Evolutionary conservation across 1,140 invertebrate genomes (phyloP), one percentile per base, ranked within the genome.

Genomic region (Drosophila tristis): DNA sequence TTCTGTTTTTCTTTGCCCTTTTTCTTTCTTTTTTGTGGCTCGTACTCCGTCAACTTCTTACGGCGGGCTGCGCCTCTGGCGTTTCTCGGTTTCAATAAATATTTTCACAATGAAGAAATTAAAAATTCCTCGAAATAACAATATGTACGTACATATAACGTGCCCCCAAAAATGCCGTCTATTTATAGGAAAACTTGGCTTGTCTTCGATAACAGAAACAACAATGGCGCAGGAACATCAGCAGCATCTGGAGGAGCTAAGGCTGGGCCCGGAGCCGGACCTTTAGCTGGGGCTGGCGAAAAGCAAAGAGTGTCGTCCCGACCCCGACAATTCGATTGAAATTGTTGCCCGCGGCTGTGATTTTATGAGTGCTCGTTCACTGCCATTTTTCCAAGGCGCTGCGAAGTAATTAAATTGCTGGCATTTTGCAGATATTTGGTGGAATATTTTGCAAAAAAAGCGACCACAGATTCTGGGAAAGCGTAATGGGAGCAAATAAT

Each of bases 71-170:
- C 53, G 74, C 84, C 73, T 70, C 74, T 51, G 61, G 84, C 79
- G 73, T 55, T 89, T 64, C 79, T 87, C 64, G 84, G 84, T 89
- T 89, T 87, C 84, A 89, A 87, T 87, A 87, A 87, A 87, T 87
- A 87, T 87, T 87, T 87, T 84, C 57, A 70, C 84, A 87, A 87
- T 89, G 84, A 78, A 87, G 79, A 87, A 89, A 87, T 87, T 87
- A 87, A 87, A 87, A 87, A 87, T 87, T 89, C 84, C 74, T 89
- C 23, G 66, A 64, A 72, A 79, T 65, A 75, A 87, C 77, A 86
- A 87, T 86, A 31, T 31, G 8, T 3, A 25, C 23, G 2, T 25
- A 81, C 74, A 80, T 48, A 84, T 70, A 80, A 62, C 56, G 43
- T 43, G 63, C 54, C 61, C 56, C 55, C 50, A 48, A 62, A 71